These are phyloP conservation scores for Craniophora ligustri DNA, from an alignment of 2,888 invertebrate genomes.

Conservation along the genomic window DNA sequence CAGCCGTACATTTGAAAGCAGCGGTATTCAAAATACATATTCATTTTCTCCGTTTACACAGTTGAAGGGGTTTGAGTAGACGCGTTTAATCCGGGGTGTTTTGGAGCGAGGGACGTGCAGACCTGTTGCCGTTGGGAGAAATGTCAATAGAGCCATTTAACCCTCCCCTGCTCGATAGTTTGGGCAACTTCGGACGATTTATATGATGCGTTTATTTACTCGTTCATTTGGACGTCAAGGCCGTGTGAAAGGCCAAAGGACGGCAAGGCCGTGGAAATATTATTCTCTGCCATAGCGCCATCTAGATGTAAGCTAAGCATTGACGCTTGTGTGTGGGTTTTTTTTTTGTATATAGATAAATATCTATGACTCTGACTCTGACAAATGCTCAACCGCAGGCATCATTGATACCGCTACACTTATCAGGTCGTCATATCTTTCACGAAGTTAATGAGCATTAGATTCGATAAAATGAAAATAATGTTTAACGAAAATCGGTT, in stretches of 20 bases:
- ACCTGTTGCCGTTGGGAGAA: conserved; percentile 47
- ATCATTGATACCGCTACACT: too few species aligned
- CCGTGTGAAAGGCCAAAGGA: background rate
- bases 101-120: conserved; percentile 33
- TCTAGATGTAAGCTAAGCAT: too few species aligned
- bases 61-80: conserved; percentile 25
- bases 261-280: too few species aligned
- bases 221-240: conserved; percentile 19
- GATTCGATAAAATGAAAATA: too few species aligned
- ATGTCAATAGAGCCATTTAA: conserved; percentile 47
- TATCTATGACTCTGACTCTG: too few species aligned
- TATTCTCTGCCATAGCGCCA: too few species aligned
- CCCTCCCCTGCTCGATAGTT: conserved; percentile 47
- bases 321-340: too few species aligned
- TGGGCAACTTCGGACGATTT: conserved; percentile 26
- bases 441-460: too few species aligned
- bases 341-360: too few species aligned
- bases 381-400: too few species aligned
- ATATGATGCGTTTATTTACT: conserved; percentile 20
- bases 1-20: conserved; percentile 28
- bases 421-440: too few species aligned
- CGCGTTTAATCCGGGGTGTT: conserved; percentile 42
- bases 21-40: conserved; percentile 52
- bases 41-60: conserved; percentile 46
- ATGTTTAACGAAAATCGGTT: too few species aligned